A percentile compares a stretch with the other conserved stretches of the same genome.
Evolutionary conservation across 2,797 vertebrate species (phyloP).

Genomic region (Peromyscus aztecus): DNA sequence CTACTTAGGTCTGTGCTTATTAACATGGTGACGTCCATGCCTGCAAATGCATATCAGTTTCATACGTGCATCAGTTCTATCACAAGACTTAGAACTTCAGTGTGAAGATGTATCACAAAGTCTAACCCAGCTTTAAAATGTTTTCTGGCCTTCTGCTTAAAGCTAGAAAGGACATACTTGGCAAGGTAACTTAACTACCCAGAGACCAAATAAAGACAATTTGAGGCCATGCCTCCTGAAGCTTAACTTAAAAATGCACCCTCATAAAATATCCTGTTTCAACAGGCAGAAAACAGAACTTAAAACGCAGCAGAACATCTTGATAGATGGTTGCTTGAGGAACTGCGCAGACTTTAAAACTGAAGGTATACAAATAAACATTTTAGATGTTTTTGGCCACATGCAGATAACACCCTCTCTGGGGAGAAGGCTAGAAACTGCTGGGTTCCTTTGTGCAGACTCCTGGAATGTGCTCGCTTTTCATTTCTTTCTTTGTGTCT

Average conservation of each 20-base stretch:
- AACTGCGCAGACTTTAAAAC: constrained; percentile 84
- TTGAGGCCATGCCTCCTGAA: constrained; percentile 6
- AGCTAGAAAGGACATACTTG: background rate
- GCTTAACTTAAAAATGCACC: constrained; percentile 35
- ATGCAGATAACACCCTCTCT: constrained; percentile 90
- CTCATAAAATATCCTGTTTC: constrained; percentile 9
- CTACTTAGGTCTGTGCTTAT: background rate
- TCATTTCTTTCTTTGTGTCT: constrained; percentile 92
- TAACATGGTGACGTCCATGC: background rate
- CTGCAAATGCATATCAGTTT: constrained; percentile 11
- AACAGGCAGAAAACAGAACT: constrained; percentile 63
- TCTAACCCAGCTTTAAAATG: constrained; percentile 36
- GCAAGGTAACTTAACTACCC: constrained; percentile 30
- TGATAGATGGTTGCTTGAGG: constrained; percentile 70
- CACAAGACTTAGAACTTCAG: constrained; percentile 29
- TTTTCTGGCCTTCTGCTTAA: background rate
- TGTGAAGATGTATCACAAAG: background rate
- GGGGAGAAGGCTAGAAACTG: constrained; percentile 89
- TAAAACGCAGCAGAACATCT: constrained; percentile 52
- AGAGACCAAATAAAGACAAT: constrained; percentile 64
- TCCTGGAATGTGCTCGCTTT: constrained; percentile 93
- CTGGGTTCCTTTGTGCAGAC: constrained; percentile 90
- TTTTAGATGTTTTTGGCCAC: constrained; percentile 86
- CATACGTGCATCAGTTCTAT: background rate
- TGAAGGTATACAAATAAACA: constrained; percentile 87